Base-by-base conservation (phyloP, 2,113 vertebrate genomes). In the Galemys pyrenaicus region DNA sequence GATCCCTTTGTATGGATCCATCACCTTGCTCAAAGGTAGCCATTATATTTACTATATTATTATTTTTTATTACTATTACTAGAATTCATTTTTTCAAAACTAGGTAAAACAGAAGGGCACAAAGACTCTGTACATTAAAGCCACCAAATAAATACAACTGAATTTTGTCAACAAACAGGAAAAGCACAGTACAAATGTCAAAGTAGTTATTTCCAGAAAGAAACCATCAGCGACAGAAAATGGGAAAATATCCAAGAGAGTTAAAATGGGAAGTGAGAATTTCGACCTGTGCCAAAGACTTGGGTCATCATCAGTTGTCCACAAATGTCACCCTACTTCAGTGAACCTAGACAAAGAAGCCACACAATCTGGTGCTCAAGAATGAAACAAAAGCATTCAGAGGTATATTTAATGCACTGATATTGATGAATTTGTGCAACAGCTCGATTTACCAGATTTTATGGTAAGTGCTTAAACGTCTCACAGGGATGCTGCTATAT, bases 241-340 rank as follows among this genome's bases (percentile, higher is more conserved):
- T 15, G 24, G 37, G 44, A 67, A n/a, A 56, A 56, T 62, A 67
- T 32, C 46, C 80, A 87, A 90, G 6, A 16, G n/a, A 84, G 32
- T 30, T 67, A 32, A 89, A 96, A 89, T 86, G 30, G 79, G 78
- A 93, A 70, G n/a, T 39, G 77, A 77, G 46, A 86, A 84, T 75
- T 87, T 75, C 26, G 87, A 70, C 13, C 17, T 58, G 46, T 92
- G 92, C 87, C 95, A 92, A 79, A 79, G 39, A 37, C 58, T 39
- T 30, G 6, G 44, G 65, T 58, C 60, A 79, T 58, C 60, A 79
- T 74, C 74, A 64, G 16, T 86, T 60, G 49, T 74, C 87, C 83
- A 49, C 80, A 93, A 80, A 79, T 30, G 58, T 30, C 96, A 95
- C 54, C 44, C 16, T 80, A 60, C 41, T n/a, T 71, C 83, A 80